Base-by-base conservation (phyloP, 2,797 vertebrate genomes). In the Muraenolepis orangiensis region DNA sequence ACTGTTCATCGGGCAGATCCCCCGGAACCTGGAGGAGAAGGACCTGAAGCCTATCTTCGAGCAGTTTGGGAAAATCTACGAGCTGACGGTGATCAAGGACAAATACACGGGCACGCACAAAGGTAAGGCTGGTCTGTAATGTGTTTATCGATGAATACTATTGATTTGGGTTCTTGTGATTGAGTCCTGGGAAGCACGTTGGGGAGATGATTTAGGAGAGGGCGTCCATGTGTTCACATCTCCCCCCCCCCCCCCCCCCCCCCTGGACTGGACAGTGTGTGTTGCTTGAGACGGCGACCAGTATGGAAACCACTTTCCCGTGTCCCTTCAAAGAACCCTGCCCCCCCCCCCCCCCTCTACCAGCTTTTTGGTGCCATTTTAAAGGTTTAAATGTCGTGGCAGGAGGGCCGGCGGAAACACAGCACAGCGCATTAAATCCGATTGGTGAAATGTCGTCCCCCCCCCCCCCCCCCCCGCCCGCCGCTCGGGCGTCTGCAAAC, bases 41-140 rank as follows among this genome's bases (percentile, higher is more conserved):
- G 94, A 95, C 89, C 86, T 94, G 79, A 94, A 94, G 84, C 94
- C 94, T 80, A 94, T 94, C 75, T 94, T 94, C 5, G 93, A 94
- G 86, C 93, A 94, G 88, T 94, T 94, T 67, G 93, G 92, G 68
- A 95, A 94, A 88, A 95, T 95, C 88, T 95, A 95, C 20, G 94
- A 95, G 83, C 87, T 95, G 79, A 95, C 94, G 11, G 94, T 95
- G 85, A 94, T 95, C 83, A 95, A 95, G 88, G 94, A 95, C 90
- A 95, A 94, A 86, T 94, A 94, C 86, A 95, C 94, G 0, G 94
- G 94, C 81, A 93, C 94, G 93, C 93, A 95, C 91, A 94, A 95
- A 95, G 94, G 94, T 95, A 83, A 90, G 66, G 69, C 16, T 1
- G 29, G 11, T 20, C 7, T 20, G 10, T n/a, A n/a, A n/a, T 57